Evolutionary conservation across 2,797 vertebrate genomes (phyloP).

Genomic region (Pogoniulus pusillus): DNA sequence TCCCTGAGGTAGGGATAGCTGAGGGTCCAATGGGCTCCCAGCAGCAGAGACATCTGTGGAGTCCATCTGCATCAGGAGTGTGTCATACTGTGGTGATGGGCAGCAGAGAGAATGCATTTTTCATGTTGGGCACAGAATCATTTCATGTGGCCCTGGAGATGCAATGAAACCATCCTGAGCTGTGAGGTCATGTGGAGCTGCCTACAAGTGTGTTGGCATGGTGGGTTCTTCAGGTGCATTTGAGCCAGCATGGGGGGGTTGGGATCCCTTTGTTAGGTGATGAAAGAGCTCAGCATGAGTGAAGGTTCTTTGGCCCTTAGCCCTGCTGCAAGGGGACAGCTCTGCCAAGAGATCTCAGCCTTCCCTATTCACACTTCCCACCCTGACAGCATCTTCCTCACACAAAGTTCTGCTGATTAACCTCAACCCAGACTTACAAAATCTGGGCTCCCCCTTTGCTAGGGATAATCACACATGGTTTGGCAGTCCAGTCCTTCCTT

Average conservation of each 20-base stretch:
- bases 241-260: not conserved
- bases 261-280: not conserved
- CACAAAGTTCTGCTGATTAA: not conserved
- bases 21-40: not conserved
- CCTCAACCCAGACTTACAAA: not conserved
- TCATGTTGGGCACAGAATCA: not conserved
- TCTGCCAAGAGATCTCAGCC: slow-evolving; percentile 40
- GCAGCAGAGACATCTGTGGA: not conserved
- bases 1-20: not conserved
- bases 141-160: accelerated
- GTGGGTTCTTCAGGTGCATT: not conserved
- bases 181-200: not conserved
- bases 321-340: not conserved
- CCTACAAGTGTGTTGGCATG: not conserved
- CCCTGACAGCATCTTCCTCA: slow-evolving; percentile 3
- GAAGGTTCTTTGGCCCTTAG: slow-evolving; percentile 19
- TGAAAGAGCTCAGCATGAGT: not conserved
- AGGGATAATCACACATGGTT: not conserved
- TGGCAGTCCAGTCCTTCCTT: not conserved
- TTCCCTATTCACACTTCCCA: slow-evolving; percentile 11
- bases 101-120: not conserved
- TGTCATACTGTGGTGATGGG: accelerated
- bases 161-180: not conserved
- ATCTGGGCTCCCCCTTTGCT: not conserved
- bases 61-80: accelerated